These are phyloP conservation scores for Cepaea hortensis DNA, from an alignment of 2,888 invertebrate species.

Conservation along the genomic window DNA sequence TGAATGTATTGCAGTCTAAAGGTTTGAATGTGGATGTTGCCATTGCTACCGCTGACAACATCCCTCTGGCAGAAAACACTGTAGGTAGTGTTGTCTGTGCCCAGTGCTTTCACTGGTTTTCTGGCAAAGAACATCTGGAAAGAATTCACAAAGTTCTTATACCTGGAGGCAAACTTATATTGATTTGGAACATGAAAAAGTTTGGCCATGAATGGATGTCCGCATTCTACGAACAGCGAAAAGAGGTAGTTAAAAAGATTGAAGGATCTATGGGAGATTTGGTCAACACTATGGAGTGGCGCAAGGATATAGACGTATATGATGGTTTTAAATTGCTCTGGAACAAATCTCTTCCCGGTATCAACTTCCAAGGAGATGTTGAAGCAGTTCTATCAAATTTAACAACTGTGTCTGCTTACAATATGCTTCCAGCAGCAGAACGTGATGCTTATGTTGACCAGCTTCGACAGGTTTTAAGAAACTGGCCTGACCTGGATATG, in stretches of 20 bases:
- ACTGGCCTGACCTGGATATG: conserved; percentile 36
- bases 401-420: conserved; percentile 32
- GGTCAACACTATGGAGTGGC: conserved; percentile 35
- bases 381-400: conserved; percentile 26
- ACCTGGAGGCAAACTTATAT: conserved; percentile 54
- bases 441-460: conserved; percentile 23
- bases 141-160: conserved; percentile 61
- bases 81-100: conserved; percentile 62
- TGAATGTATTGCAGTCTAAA: conserved; percentile 53
- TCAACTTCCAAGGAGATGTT: conserved; percentile 22
- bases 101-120: conserved; percentile 67
- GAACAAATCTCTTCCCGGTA: conserved; percentile 28
- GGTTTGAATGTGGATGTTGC: conserved; percentile 54
- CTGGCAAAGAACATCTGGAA: conserved; percentile 53
- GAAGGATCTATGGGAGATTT: conserved; percentile 19
- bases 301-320: conserved; percentile 3
- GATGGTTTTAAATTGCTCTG: conserved; percentile 13
- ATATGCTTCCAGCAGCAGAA: conserved; percentile 22
- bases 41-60: conserved; percentile 54
- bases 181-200: conserved; percentile 33
- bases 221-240: conserved; percentile 25
- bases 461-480: conserved; percentile 7
- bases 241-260: conserved; percentile 7
- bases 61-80: conserved; percentile 56
- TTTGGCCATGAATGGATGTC: conserved; percentile 37